A percentile compares a stretch with the other conserved stretches of the same genome.
Conservation (phyloP, 2,888 invertebrate species). For the Resseliella maxima region DNA sequence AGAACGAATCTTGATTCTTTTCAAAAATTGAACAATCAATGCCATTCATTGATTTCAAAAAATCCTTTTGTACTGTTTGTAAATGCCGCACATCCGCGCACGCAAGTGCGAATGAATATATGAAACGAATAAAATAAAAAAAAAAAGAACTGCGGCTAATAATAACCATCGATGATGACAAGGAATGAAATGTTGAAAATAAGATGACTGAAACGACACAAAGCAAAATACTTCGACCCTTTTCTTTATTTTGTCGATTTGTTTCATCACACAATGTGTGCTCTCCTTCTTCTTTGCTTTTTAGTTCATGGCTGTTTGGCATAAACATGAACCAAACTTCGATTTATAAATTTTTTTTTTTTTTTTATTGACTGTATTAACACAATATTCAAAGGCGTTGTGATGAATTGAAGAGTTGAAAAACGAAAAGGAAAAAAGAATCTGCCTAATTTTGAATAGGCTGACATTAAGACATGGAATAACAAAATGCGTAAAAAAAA, state of each 20-base stretch:
- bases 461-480: constrained; percentile 44
- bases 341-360: too few species aligned
- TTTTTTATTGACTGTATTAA: neutral
- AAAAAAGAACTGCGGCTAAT: neutral
- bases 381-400: neutral
- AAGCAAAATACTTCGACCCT: constrained; percentile 28
- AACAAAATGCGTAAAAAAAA: neutral
- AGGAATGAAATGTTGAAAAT: neutral
- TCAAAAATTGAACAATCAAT: constrained; percentile 52
- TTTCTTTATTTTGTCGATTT: constrained; percentile 40
- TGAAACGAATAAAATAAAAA: neutral
- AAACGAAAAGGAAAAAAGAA: neutral
- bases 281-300: neutral
- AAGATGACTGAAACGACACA: constrained; percentile 20
- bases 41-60: constrained; percentile 51
- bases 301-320: neutral
- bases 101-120: neutral
- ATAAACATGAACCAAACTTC: neutral
- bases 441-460: constrained; percentile 39
- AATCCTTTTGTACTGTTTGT: constrained; percentile 27
- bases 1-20: neutral
- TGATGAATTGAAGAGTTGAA: neutral
- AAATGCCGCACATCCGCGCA: constrained; percentile 39
- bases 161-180: constrained; percentile 52
- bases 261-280: neutral